Evolutionary conservation across 2,113 vertebrate species (phyloP).

Genomic region (Gasterosteus aculeatus): DNA sequence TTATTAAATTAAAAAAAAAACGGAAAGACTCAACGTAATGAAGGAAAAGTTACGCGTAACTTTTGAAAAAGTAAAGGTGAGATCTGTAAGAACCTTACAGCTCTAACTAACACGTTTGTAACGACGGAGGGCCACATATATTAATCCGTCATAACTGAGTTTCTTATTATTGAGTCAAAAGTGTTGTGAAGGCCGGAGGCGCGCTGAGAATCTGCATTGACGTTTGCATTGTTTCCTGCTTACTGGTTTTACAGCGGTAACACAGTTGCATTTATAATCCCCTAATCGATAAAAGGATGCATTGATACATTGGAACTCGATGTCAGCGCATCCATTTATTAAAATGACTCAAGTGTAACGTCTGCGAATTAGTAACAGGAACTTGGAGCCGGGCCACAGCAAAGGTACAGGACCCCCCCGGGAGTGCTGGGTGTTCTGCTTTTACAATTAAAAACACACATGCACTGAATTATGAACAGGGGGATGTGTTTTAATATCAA

Average conservation of each 20-base stretch:
- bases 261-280: background rate
- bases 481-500: background rate
- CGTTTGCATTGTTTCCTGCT: background rate
- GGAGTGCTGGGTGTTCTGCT: too few species aligned
- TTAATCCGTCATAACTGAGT: background rate
- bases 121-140: background rate
- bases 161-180: background rate
- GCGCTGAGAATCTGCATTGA: background rate
- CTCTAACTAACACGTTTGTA: background rate
- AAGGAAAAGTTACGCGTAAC: background rate
- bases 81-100: background rate
- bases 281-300: background rate
- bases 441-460: background rate
- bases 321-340: background rate
- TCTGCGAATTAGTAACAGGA: too few species aligned
- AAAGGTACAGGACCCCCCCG: background rate
- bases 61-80: background rate
- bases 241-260: background rate
- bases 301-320: too few species aligned
- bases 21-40: background rate
- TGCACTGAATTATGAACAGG: background rate
- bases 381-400: background rate
- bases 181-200: background rate
- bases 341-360: background rate
- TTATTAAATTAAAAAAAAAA: background rate